phyloP scores from a whole-genome alignment of 2,797 vertebrate genomes.

The Bucorvus abyssinicus region DNA sequence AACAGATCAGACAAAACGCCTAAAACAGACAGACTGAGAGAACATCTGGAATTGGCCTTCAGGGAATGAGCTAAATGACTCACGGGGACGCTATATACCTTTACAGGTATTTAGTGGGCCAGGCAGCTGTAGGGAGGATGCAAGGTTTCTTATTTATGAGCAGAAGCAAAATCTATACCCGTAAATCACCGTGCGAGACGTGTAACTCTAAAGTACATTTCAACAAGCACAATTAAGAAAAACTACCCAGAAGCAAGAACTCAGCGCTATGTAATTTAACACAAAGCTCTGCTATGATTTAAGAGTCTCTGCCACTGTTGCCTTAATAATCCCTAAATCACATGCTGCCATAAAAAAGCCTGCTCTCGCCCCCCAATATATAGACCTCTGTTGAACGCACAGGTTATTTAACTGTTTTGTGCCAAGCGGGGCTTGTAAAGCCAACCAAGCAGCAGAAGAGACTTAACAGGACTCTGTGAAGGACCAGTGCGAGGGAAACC shows the following conservation, averaged over 20 bases:
- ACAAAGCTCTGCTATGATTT: slow-evolving; percentile 56
- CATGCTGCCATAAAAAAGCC: slow-evolving; percentile 9
- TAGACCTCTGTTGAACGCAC: neutral
- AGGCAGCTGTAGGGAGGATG: neutral
- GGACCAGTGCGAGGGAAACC: neutral
- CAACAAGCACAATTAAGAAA: slow-evolving; percentile 62
- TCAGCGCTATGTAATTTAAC: slow-evolving; percentile 36
- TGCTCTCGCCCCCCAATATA: neutral
- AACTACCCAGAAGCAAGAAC: slow-evolving; percentile 30
- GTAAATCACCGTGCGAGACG: neutral
- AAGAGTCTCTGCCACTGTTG: slow-evolving; percentile 24
- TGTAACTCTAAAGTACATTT: slow-evolving; percentile 36
- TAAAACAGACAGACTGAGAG: neutral
- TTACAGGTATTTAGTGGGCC: neutral
- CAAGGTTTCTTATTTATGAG: neutral
- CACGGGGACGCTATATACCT: neutral
- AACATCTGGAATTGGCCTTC: neutral
- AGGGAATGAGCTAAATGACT: neutral
- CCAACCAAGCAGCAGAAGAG: neutral
- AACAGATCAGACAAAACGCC: neutral
- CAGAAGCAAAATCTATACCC: slow-evolving; percentile 11
- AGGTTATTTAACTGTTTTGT: slow-evolving; percentile 21
- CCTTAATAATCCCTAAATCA: slow-evolving; percentile 55
- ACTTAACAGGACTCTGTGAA: neutral
- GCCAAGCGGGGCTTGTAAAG: neutral